Percentiles rank a stretch among this genome's conserved stretches.
Evolutionary conservation across 2,113 vertebrate genomes (phyloP).

Genomic region (Maccullochella peelii): DNA sequence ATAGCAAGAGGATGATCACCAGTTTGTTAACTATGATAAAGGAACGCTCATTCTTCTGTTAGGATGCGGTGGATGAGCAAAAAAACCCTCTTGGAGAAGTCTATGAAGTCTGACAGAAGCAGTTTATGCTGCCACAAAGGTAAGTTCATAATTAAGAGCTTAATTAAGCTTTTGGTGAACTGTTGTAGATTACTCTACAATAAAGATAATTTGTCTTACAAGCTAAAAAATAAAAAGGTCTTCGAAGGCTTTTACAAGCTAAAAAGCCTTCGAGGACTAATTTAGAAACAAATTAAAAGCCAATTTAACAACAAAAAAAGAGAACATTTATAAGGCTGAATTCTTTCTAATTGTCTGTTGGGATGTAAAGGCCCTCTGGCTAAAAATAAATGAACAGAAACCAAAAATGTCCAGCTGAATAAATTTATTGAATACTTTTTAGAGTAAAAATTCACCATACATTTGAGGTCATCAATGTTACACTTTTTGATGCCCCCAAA

Average conservation of each 20-base stretch:
- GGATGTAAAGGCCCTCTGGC: not conserved
- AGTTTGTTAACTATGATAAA: no score
- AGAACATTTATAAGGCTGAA: not conserved
- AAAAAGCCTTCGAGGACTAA: not conserved
- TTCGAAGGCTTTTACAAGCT: not conserved
- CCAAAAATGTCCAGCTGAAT: conserved; percentile 60
- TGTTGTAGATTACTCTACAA: not conserved
- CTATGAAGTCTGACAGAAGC: not conserved
- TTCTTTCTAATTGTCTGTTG: not conserved
- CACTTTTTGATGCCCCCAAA: conserved; percentile 64
- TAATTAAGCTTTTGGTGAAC: not conserved
- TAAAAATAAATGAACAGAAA: conserved; percentile 39
- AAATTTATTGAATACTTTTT: conserved; percentile 75
- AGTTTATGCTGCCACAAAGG: not conserved
- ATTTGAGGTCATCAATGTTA: conserved; percentile 73
- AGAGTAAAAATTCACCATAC: conserved; percentile 77
- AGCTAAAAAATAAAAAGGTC: not conserved
- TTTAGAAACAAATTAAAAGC: not conserved
- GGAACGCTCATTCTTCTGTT: not conserved
- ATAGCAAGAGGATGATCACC: not conserved
- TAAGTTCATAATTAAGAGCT: not conserved
- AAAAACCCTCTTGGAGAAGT: not conserved
- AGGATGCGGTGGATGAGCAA: not conserved
- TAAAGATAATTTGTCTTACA: not conserved
- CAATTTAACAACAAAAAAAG: not conserved